Evolutionary conservation across 2,888 invertebrate genomes (phyloP), one percentile per base, ranked within the genome.

Genomic region (Acheta domesticus): DNA sequence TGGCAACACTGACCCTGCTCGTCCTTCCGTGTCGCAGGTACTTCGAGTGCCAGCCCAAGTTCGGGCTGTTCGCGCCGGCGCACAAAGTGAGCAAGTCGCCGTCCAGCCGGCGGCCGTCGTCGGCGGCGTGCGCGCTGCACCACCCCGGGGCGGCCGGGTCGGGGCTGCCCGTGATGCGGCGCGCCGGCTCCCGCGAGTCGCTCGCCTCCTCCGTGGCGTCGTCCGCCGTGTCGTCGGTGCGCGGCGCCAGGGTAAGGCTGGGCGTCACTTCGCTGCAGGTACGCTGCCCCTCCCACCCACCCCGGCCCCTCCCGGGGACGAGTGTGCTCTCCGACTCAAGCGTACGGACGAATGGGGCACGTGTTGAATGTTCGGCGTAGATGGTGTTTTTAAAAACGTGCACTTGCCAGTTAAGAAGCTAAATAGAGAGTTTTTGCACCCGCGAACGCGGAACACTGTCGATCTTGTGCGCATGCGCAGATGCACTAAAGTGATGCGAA

Each of bases 1-100:
- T n/a, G n/a, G n/a, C n/a, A n/a, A n/a, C n/a, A n/a, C n/a, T n/a
- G n/a, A n/a, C n/a, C n/a, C n/a, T n/a, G n/a, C n/a, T n/a, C n/a
- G n/a, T n/a, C n/a, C n/a, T n/a, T n/a, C n/a, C 8, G 36, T 36
- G 36, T 12, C 88, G 73, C 87, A 96, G 98, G 88, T 99, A 99
- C 89, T 99, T 99, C 88, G 93, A 94, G 83, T 99, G 98, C 87
- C 91, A 92, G 82, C 93, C 95, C 74, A 93, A 94, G 85, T 95
- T 93, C 88, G 99, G 99, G 2, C 89, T 99, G 81, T 99, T 99
- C 88, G 96, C 97, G 48, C 97, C 98, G 2, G 89, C 94, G 80
- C 91, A 94, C 85, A 98, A 98, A 89, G 95, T 98, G 82, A 93
- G 93, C 84, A 92, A 93, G 82, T 95, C 96, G 76, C 96, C 96